Evolutionary conservation across 2,113 vertebrate genomes (phyloP).

Genomic region (Perccottus glenii): DNA sequence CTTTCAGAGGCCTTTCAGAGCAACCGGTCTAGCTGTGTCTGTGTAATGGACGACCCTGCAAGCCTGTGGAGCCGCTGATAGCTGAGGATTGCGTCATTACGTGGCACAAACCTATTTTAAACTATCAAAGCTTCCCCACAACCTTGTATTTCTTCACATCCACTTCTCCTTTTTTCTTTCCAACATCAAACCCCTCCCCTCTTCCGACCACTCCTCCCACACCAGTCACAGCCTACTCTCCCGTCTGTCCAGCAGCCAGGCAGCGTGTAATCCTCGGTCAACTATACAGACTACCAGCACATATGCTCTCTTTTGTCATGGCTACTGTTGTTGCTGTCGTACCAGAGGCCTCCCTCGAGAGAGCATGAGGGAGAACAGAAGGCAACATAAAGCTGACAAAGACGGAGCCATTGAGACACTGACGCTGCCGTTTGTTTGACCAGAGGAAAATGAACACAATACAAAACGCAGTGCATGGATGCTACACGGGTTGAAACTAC

Average conservation of each 20-base stretch:
- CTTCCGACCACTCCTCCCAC: slow-evolving; percentile 42
- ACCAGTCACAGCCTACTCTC: slow-evolving; percentile 31
- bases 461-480: slow-evolving; percentile 22
- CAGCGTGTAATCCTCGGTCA: slow-evolving; percentile 58
- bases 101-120: slow-evolving; percentile 43
- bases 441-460: slow-evolving; percentile 36
- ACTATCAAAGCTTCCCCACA: slow-evolving; percentile 30
- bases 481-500: slow-evolving; percentile 42
- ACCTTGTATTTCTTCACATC: slow-evolving; percentile 2
- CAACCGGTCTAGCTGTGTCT: slow-evolving; percentile 18
- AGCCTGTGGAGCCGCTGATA: slow-evolving; percentile 8
- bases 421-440: slow-evolving; percentile 41
- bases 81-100: slow-evolving; percentile 31
- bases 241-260: slow-evolving; percentile 38
- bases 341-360: slow-evolving; percentile 45
- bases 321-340: slow-evolving; percentile 48
- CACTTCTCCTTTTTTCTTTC: slow-evolving; percentile 20
- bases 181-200: slow-evolving; percentile 14
- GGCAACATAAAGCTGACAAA: slow-evolving; percentile 53
- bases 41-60: slow-evolving; percentile 10
- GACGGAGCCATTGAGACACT: slow-evolving; percentile 32
- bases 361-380: slow-evolving; percentile 53
- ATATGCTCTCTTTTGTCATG: slow-evolving; percentile 58
- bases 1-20: slow-evolving; percentile 52
- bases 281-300: slow-evolving; percentile 34